Evolutionary conservation across 2,797 vertebrate genomes (phyloP), one percentile per base, ranked within the genome.

Genomic region (Clarias platycephalus): DNA sequence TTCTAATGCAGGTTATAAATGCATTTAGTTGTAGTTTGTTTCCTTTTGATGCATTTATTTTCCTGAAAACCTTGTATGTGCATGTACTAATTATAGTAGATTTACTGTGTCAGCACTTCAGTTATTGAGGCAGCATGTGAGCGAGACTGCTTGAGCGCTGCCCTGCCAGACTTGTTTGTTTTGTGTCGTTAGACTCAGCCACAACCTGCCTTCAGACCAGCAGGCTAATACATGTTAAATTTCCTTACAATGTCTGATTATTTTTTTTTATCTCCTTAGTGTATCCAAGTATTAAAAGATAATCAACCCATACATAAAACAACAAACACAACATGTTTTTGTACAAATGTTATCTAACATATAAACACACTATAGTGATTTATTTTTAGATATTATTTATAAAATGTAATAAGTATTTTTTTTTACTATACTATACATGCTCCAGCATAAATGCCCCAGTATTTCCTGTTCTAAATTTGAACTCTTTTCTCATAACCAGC

Each of bases 401-500:
- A 5, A 37, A 37, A 37, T 37, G 0, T 5, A 37, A 37, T 37
- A 37, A 5, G 4, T 5, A 37, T 37, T 5, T 1, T 22, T 58
- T 34, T 13, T 77, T 15, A 34, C 34, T 58, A 24, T 15, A 34
- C 34, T 58, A 24, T 77, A 60, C 4, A 60, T 24, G 8, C 53
- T 57, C 15, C 28, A 60, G 1, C 12, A 37, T 16, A 15, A 12
- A 77, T 34, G 13, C 34, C 20, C 34, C 7, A 55, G 0, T 58
- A 57, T 76, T 12, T n/a, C 40, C 57, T 62, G 20, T 34, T 18
- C 20, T 22, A 62, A 58, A 55, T 58, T 34, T 22, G 5, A 13
- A 9, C 1, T 44, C 28, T 66, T 80, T 8, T 66, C 10, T 34
- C 0, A 18, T 22, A 31, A 80, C 53, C 44, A 97, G 96, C 90